Evolutionary conservation across 1,140 invertebrate species (phyloP).

Genomic region (Pollicipes pollicipes): DNA sequence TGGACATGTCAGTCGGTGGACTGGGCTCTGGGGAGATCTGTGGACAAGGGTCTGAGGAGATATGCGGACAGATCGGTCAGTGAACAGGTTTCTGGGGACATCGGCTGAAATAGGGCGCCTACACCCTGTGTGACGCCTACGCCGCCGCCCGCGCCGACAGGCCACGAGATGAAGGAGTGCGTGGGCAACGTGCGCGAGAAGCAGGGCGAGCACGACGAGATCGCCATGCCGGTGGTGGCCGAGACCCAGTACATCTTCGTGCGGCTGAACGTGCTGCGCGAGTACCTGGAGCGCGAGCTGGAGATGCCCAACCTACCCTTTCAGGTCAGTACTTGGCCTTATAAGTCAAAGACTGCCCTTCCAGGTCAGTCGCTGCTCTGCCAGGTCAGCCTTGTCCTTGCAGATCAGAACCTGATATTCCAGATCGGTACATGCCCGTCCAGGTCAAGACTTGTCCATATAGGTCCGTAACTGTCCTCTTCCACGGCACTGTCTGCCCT

Average conservation of each 20-base stretch:
- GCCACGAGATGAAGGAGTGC: slow-evolving; percentile 93
- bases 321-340: slow-evolving; percentile 29
- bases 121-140: neutral
- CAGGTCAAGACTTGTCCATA: no score
- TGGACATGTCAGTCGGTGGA: no score
- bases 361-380: no score
- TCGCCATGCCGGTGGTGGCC: slow-evolving; percentile 32
- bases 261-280: slow-evolving; percentile 73
- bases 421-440: no score
- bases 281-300: slow-evolving; percentile 85
- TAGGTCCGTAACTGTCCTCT: no score
- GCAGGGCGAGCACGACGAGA: slow-evolving; percentile 29
- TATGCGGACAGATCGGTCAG: no score
- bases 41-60: no score
- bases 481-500: no score
- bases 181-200: slow-evolving; percentile 41
- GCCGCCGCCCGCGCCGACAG: slow-evolving; percentile 27
- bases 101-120: neutral
- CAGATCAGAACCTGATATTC: no score
- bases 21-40: no score
- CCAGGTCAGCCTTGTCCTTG: no score
- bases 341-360: no score
- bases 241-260: slow-evolving; percentile 78
- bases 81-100: neutral
- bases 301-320: slow-evolving; percentile 87